These are phyloP conservation scores for Tapirus terrestris DNA, from an alignment of 2,113 vertebrate genomes.

Conservation along the genomic window DNA sequence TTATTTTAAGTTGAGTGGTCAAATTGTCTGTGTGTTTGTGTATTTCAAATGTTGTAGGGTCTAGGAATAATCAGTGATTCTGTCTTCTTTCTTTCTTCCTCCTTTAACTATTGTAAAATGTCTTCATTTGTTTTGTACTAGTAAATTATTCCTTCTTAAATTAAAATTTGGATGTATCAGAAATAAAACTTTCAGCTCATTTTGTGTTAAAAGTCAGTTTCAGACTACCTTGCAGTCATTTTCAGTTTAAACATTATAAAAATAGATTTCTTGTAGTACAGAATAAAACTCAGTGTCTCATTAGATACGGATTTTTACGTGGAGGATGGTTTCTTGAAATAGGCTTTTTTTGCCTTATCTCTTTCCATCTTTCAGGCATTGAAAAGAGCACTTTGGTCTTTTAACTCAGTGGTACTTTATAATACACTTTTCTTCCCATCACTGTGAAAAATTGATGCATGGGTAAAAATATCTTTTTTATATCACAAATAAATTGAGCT, in stretches of 20 bases:
- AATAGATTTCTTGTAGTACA: constrained; percentile 78
- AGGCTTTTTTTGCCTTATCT: constrained; percentile 75
- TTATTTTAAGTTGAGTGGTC: neutral
- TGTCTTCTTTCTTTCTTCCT: constrained; percentile 27
- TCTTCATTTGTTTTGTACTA: constrained; percentile 67
- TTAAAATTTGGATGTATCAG: constrained; percentile 58
- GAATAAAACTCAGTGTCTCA: constrained; percentile 80
- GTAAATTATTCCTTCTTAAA: constrained; percentile 48
- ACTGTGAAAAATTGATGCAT: constrained; percentile 73
- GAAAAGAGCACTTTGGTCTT: constrained; percentile 78
- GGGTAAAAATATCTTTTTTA: constrained; percentile 84
- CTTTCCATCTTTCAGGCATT: constrained; percentile 76
- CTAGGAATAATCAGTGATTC: constrained; percentile 29
- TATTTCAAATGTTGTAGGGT: neutral
- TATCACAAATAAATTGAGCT: constrained; percentile 84
- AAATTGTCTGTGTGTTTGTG: neutral
- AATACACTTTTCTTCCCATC: constrained; percentile 78
- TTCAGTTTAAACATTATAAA: constrained; percentile 74
- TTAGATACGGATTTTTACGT: constrained; percentile 75
- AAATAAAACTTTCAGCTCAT: constrained; percentile 65
- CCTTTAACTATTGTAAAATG: constrained; percentile 55
- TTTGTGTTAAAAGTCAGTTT: constrained; percentile 75
- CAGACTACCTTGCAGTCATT: constrained; percentile 73
- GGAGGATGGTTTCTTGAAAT: constrained; percentile 78
- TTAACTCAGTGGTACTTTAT: constrained; percentile 79